Evolutionary conservation across 2,113 vertebrate species (phyloP).

Genomic region (Rhizomys pruinosus): DNA sequence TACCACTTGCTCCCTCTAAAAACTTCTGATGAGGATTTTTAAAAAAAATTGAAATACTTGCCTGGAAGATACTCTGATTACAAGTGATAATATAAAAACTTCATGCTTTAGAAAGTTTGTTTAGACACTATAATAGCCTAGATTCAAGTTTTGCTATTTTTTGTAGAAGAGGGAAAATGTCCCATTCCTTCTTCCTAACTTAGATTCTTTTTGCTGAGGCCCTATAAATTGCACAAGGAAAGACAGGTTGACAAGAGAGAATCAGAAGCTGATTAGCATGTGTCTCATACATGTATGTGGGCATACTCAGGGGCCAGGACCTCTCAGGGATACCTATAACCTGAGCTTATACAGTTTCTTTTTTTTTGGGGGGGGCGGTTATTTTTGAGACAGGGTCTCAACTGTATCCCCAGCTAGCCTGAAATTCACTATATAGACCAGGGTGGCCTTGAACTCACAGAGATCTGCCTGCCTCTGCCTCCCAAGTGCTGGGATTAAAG

Average conservation of each 20-base stretch:
- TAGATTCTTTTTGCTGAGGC: not conserved
- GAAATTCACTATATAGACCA: too few relatives aligned
- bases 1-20: conserved; percentile 25
- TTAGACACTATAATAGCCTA: not conserved
- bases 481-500: too few relatives aligned
- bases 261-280: not conserved
- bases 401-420: too few relatives aligned
- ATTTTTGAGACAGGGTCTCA: too few relatives aligned
- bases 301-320: not conserved
- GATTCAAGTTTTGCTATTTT: not conserved
- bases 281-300: not conserved
- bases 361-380: too few relatives aligned
- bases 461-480: too few relatives aligned
- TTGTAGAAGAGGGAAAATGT: not conserved
- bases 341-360: too few relatives aligned
- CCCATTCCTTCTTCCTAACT: not conserved
- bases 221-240: not conserved
- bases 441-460: too few relatives aligned
- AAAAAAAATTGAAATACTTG: conserved; percentile 56
- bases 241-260: not conserved
- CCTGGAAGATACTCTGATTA: not conserved
- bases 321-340: not conserved
- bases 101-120: conserved; percentile 11
- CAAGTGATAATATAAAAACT: not conserved
- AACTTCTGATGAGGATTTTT: conserved; percentile 28